Evolutionary conservation across 53 echinoderm and acorn worm genomes (phyloP).

Genomic region (Astropecten irregularis): DNA sequence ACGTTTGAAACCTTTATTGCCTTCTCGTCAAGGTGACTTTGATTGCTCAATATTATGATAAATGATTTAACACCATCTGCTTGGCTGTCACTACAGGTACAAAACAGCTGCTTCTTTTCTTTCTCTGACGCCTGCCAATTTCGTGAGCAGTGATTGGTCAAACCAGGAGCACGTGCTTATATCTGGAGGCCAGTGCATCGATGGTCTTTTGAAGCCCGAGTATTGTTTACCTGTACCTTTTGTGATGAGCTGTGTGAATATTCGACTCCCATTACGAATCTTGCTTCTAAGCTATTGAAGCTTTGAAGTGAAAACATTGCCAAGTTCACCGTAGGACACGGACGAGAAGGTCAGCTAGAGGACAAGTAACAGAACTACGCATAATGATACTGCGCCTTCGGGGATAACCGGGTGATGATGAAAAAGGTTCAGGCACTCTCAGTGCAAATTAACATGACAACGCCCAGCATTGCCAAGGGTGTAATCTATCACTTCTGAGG

Average conservation of each 20-base stretch:
- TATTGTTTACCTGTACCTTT: constrained; percentile 57
- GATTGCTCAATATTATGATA: constrained; percentile 57
- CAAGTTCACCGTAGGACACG: constrained; percentile 50
- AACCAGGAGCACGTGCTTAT: constrained; percentile 17
- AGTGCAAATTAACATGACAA: constrained; percentile 33
- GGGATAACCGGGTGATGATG: constrained; percentile 13
- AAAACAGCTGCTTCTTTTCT: constrained; percentile 53
- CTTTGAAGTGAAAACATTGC: constrained; percentile 24
- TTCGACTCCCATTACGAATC: constrained; percentile 29
- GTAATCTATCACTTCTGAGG: not conserved
- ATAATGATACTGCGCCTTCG: constrained; percentile 27
- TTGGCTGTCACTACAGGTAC: constrained; percentile 22
- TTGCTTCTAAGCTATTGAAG: not conserved
- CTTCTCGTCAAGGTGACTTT: constrained; percentile 45
- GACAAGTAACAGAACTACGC: constrained; percentile 10
- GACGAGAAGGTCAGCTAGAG: constrained; percentile 22
- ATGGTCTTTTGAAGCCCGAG: constrained; percentile 41
- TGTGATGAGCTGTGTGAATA: constrained; percentile 41
- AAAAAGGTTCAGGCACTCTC: constrained; percentile 18
- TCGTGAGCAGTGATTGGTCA: not conserved
- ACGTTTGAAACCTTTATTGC: constrained; percentile 24
- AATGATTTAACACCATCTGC: constrained; percentile 58
- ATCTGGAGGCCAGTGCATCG: constrained; percentile 26
- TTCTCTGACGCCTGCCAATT: constrained; percentile 14
- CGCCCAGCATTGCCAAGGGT: constrained; percentile 20